These are phyloP conservation scores for Anableps anableps DNA, from an alignment of 2,797 vertebrate genomes.

Conservation along the genomic window DNA sequence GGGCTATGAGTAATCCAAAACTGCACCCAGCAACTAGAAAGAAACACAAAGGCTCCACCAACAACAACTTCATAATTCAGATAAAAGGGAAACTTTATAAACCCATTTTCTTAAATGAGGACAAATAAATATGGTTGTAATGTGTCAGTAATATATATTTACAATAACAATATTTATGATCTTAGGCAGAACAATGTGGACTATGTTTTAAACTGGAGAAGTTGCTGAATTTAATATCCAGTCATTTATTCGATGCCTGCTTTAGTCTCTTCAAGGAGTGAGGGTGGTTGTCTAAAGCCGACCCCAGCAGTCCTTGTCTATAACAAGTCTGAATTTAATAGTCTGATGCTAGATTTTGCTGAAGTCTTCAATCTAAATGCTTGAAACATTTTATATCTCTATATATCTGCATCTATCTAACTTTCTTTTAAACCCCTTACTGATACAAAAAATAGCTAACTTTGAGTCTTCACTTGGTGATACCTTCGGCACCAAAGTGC, in stretches of 20 bases:
- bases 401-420: not conserved
- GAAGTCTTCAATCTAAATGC: not conserved
- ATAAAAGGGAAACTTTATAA: slow-evolving; percentile 50
- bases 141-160: not conserved
- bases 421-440: too few species aligned
- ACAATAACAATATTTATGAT: not conserved
- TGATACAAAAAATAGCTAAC: too few species aligned
- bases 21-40: slow-evolving; percentile 72
- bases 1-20: slow-evolving; percentile 77
- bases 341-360: not conserved
- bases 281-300: not conserved
- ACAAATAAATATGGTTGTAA: not conserved
- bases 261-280: not conserved
- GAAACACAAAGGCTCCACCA: slow-evolving; percentile 50
- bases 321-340: not conserved
- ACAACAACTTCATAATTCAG: slow-evolving; percentile 59
- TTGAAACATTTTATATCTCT: not conserved
- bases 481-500: too few species aligned
- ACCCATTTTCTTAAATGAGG: slow-evolving; percentile 27
- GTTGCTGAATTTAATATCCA: not conserved
- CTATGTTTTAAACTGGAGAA: not conserved
- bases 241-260: not conserved
- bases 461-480: too few species aligned
- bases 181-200: too few species aligned
- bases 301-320: not conserved